phyloP scores from a whole-genome alignment of 1,140 invertebrate genomes.

The Hyles euphorbiae region DNA sequence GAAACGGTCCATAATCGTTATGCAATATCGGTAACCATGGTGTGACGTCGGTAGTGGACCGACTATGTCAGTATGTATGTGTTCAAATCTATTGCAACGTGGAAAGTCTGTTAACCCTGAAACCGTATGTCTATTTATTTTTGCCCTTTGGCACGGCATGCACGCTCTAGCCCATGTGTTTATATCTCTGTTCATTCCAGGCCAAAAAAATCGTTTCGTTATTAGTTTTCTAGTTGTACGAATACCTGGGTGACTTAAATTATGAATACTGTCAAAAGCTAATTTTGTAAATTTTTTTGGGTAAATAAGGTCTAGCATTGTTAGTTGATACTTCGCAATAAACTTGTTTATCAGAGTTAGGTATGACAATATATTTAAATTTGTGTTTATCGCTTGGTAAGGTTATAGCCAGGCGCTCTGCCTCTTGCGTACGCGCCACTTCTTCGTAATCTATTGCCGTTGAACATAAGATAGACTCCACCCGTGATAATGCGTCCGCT shows the following conservation, averaged over 20 bases:
- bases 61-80: conserved; percentile 6
- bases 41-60: conserved; percentile 2
- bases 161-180: neutral
- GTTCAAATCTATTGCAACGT: neutral
- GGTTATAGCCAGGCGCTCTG: neutral
- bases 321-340: no score
- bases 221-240: neutral
- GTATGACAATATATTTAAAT: no score
- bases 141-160: neutral
- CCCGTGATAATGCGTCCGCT: conserved; percentile 21
- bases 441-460: neutral
- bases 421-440: neutral
- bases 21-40: conserved; percentile 7
- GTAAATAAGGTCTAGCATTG: neutral
- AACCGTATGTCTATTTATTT: conserved; percentile 4
- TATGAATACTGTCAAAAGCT: neutral
- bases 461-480: conserved; percentile 6
- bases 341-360: no score
- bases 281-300: neutral
- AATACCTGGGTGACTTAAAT: neutral
- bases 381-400: no score
- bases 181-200: conserved; percentile 5
- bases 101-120: neutral
- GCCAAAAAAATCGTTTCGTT: conserved; percentile 7
- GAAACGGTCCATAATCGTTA: conserved; percentile 2